A percentile compares a stretch with the other conserved stretches of the same genome.
These are phyloP conservation scores for Gorsachius magnificus DNA, from an alignment of 2,797 vertebrate genomes.

Conservation along the genomic window DNA sequence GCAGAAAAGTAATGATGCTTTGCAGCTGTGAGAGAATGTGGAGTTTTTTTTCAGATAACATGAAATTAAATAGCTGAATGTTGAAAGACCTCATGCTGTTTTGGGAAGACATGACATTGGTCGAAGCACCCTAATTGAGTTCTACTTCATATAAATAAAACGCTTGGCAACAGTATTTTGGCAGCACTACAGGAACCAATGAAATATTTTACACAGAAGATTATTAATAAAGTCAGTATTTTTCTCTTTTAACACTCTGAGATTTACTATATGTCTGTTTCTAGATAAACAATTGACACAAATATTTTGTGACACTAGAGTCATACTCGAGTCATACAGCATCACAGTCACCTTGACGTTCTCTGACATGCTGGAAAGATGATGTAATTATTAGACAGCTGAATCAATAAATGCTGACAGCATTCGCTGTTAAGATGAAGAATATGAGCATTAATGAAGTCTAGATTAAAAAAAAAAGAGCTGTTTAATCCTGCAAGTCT, in stretches of 20 bases:
- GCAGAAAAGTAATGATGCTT: background rate
- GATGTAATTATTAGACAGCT: conserved; percentile 34
- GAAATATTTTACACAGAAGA: background rate
- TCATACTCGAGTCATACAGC: conserved; percentile 11
- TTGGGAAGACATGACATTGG: background rate
- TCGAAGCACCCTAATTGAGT: background rate
- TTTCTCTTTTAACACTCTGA: background rate
- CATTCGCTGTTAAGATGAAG: conserved; percentile 23
- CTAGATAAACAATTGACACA: background rate
- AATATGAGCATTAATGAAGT: conserved; percentile 3
- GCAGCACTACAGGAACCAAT: background rate
- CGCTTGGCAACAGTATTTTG: background rate
- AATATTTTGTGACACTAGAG: conserved; percentile 34
- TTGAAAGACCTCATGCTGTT: background rate
- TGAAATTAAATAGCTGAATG: background rate
- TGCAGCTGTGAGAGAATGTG: background rate
- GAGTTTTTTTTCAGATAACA: background rate
- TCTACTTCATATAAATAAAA: background rate
- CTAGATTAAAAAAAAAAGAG: background rate
- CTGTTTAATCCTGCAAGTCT: background rate
- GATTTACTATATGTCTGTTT: background rate
- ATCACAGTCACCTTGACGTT: conserved; percentile 34
- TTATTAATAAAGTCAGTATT: conserved; percentile 23
- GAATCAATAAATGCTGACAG: conserved; percentile 64
- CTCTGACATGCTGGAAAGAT: conserved; percentile 33